Base-by-base conservation (phyloP, 2,113 vertebrate species). In the Natator depressus region DNA sequence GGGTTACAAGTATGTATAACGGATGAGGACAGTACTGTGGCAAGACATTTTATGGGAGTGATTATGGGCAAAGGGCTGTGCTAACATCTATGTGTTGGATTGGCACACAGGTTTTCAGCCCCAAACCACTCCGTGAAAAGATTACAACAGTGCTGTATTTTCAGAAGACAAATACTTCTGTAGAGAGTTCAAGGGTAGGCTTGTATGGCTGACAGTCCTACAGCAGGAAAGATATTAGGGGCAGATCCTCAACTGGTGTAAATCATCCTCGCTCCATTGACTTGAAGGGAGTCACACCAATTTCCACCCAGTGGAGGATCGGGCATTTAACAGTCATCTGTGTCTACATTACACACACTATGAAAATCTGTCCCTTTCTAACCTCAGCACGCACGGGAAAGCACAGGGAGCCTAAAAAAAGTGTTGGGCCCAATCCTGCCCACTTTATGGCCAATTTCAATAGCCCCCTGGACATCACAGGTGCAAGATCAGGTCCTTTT, bases 231-330 rank as follows among this genome's bases (percentile, higher is more conserved):
- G 31, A 80, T 5, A 65, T 53, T 65, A 5, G 1, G 59, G 76
- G 88, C 65, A 87, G 50, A 1, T 27, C 27, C 83, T 90, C 91
- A 69, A 59, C 89, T 2, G 22, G 54, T 14, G 46, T 84, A 38
- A 87, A 87, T 84, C 4, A 27, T 42, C 65, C 35, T 1, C 4
- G 54, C 14, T 51, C 42, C 59, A 87, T n/a, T 85, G 86, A 72
- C 59, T 38, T 55, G 55, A 38, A 82, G 84, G n/a, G 88, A 69
- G 35, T 85, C 75, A 75, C 79, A 42, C 65, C 82, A 82, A 0
- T 3, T 5, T 1, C 12, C 17, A 6, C 17, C 72, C 7, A 84
- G 65, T 69, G 0, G 1, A 81, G 57, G 50, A 59, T 59, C n/a
- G 80, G 76, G 16, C 7, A 9, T 46, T 93, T 53, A n/a, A 49